Percentiles rank a stretch among this genome's conserved stretches.
phyloP scores from a whole-genome alignment of 2,888 invertebrate genomes.

The Drosophila tanythrix region DNA sequence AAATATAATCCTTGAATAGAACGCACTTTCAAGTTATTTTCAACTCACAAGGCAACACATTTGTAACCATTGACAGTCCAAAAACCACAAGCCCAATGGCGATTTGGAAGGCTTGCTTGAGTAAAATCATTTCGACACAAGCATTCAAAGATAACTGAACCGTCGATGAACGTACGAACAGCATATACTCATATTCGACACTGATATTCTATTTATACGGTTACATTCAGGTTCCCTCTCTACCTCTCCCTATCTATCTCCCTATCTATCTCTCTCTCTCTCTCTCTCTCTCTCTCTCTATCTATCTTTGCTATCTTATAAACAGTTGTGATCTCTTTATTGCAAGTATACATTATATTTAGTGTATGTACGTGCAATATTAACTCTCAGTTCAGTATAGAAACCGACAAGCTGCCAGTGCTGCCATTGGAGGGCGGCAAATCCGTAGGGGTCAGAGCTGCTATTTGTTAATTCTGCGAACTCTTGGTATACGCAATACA shows the following conservation, averaged over 20 bases:
- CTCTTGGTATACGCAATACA: constrained; percentile 9
- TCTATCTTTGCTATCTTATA: neutral
- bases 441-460: neutral
- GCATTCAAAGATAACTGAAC: constrained; percentile 28
- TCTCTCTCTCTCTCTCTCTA: neutral
- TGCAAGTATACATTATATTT: neutral
- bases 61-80: constrained; percentile 22
- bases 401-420: neutral
- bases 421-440: neutral
- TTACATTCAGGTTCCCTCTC: neutral
- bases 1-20: neutral
- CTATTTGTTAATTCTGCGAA: neutral
- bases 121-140: constrained; percentile 20
- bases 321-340: neutral
- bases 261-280: neutral
- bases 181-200: constrained; percentile 3
- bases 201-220: constrained; percentile 2
- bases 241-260: neutral
- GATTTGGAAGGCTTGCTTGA: constrained; percentile 27
- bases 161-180: neutral
- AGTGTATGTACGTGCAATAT: neutral
- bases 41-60: neutral
- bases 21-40: neutral
- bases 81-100: constrained; percentile 30
- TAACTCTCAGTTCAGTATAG: constrained; percentile 6